A percentile compares a stretch with the other conserved stretches of the same genome.
phyloP scores from a whole-genome alignment of 30 jellyfish, hydroid and myxozoan genomes.

The Turritopsis rubra region DNA sequence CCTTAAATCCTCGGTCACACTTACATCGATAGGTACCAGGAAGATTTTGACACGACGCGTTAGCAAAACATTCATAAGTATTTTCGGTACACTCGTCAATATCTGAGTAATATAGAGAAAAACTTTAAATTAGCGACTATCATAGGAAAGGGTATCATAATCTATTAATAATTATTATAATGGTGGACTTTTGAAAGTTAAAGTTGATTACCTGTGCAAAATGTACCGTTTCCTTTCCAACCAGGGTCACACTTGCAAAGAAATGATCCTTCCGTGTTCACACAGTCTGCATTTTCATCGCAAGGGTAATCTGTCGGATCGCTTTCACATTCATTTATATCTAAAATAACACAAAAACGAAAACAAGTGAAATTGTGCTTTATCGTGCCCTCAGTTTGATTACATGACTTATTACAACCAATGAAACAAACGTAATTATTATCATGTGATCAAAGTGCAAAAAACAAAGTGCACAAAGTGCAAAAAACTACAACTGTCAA shows the following conservation, averaged over 20 bases:
- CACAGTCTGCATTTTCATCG: slow-evolving; percentile 64
- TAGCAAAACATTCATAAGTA: slow-evolving; percentile 49
- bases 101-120: slow-evolving; percentile 21
- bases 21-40: slow-evolving; percentile 80
- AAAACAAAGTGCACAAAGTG: no score
- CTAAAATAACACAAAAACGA: slow-evolving; percentile 7
- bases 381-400: no score
- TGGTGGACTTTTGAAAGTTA: no score
- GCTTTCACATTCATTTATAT: slow-evolving; percentile 67
- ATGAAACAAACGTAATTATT: no score
- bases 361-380: neutral
- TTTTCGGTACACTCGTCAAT: slow-evolving; percentile 69
- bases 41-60: slow-evolving; percentile 66
- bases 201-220: slow-evolving; percentile 27
- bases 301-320: slow-evolving; percentile 54
- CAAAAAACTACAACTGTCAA: no score
- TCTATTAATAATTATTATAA: no score
- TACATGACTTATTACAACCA: no score
- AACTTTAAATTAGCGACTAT: neutral
- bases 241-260: slow-evolving; percentile 88
- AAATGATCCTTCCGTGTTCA: slow-evolving; percentile 59
- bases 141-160: no score
- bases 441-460: no score
- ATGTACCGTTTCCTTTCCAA: slow-evolving; percentile 56
- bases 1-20: slow-evolving; percentile 81